phyloP scores from a whole-genome alignment of 2,797 vertebrate genomes.

The Champsocephalus gunnari region DNA sequence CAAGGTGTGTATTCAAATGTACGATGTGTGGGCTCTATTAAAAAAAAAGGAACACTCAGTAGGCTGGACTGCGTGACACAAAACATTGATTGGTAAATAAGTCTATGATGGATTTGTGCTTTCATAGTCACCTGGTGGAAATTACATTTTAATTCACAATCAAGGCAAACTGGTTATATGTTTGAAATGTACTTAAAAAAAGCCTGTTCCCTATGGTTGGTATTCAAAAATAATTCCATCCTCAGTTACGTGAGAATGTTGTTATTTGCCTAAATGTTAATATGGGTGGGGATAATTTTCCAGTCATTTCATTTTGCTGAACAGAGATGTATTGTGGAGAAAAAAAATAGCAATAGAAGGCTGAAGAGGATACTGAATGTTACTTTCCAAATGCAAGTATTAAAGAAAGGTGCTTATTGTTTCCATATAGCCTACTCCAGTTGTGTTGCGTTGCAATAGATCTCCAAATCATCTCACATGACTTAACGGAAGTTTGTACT shows the following conservation, averaged over 20 bases:
- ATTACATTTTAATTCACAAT: constrained; percentile 9
- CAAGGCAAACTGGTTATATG: background rate
- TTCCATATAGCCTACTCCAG: background rate
- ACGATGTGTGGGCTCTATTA: too few species aligned
- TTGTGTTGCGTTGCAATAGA: background rate
- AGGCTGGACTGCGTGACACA: background rate
- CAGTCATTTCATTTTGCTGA: background rate
- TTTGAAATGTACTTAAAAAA: too few species aligned
- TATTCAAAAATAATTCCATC: background rate
- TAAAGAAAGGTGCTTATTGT: too few species aligned
- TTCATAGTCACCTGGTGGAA: constrained; percentile 5
- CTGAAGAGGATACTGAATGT: too few species aligned
- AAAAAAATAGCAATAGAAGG: too few species aligned
- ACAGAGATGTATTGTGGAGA: background rate
- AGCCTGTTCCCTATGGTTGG: background rate
- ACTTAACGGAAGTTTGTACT: constrained; percentile 1
- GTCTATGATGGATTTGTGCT: background rate
- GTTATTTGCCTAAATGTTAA: background rate
- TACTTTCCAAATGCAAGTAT: too few species aligned
- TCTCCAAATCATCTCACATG: constrained; percentile 7
- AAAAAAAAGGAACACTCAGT: background rate
- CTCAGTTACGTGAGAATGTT: background rate
- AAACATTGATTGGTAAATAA: background rate
- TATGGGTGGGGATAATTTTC: background rate
- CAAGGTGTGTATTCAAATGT: background rate